Evolutionary conservation across 2,113 vertebrate species (phyloP), one percentile per base, ranked within the genome.

Genomic region (Toxotes jaculatrix): DNA sequence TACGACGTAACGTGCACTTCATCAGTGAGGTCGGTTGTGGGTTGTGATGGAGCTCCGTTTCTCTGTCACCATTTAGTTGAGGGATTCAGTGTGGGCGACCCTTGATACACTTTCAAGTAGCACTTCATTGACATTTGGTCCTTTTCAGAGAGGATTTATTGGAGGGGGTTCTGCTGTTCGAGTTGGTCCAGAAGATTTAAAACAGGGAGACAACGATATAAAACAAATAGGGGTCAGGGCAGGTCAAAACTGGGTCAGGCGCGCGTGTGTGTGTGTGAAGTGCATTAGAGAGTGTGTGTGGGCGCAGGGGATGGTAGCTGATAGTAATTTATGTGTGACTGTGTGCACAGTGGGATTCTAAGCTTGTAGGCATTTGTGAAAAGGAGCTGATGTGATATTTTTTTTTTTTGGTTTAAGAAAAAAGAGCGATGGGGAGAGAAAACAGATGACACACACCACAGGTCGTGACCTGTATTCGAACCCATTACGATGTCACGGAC

Each of bases 141-240:
- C 74, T 72, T 75, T 70, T 71, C 68, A 62, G 13, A 38, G 13
- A 67, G 82, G 87, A 87, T 90, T 81, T 85, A 87, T 89, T 32
- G 61, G n/a, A 1, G 7, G 49, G 43, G 72, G 79, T 21, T 16
- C 42, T 40, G 62, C 51, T 74, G 66, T 67, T 74, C 14, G 0
- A 73, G 67, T 42, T 21, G 4, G 34, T 36, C 61, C 55, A 59
- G 49, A 76, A 83, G 83, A 89, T 89, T 84, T 86, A 82, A 81
- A 79, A 40, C 36, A 13, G 53, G 23, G 57, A 67, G 65, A 42
- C 3, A 13, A 23, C 38, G 23, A 82, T 83, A 79, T 77, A 64
- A 83, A 89, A 62, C 75, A 88, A 86, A 90, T 80, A 42, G 68
- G 60, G 86, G 88, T 91, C 80, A 77, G 34, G 51, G 23, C 86